Percentiles rank a stretch among this genome's conserved stretches.
Evolutionary conservation across 2,888 invertebrate species (phyloP).

Genomic region (Rhagonycha lutea): DNA sequence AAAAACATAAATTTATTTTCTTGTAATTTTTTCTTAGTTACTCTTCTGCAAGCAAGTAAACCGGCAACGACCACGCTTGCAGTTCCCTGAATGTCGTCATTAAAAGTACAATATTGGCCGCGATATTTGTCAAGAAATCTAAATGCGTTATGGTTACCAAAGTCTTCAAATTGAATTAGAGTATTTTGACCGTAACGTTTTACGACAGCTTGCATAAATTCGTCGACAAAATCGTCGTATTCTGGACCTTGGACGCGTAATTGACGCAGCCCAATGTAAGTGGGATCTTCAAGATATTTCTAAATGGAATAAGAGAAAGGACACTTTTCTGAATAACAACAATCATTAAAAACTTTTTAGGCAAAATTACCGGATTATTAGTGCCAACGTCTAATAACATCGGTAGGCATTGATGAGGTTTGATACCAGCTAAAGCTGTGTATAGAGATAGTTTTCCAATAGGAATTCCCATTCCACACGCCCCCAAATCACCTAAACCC

Average conservation of each 20-base stretch:
- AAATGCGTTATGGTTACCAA: constrained; percentile 97
- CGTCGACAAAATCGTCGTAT: constrained; percentile 93
- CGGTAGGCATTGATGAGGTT: constrained; percentile 93
- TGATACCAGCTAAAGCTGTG: constrained; percentile 95
- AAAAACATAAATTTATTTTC: constrained; percentile 91
- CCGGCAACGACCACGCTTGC: constrained; percentile 96
- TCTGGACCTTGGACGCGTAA: constrained; percentile 80
- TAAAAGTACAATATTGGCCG: constrained; percentile 92
- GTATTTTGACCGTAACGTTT: constrained; percentile 85
- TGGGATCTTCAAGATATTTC: constrained; percentile 87
- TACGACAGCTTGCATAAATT: constrained; percentile 95
- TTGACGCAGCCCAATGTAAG: constrained; percentile 92
- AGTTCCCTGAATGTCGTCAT: constrained; percentile 90
- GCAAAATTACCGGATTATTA: constrained; percentile 79
- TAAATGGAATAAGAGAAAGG: constrained; percentile 45
- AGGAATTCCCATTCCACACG: constrained; percentile 98
- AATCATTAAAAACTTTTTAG: not conserved
- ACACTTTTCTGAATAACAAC: not conserved
- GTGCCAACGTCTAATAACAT: constrained; percentile 94
- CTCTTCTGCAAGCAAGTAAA: constrained; percentile 75
- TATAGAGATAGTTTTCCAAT: constrained; percentile 96
- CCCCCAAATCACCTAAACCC: constrained; percentile 96
- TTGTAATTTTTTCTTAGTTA: constrained; percentile 79
- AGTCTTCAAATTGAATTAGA: constrained; percentile 86
- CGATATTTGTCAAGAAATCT: constrained; percentile 89